phyloP scores from a whole-genome alignment of 2,113 vertebrate species.

The Motacilla alba region DNA sequence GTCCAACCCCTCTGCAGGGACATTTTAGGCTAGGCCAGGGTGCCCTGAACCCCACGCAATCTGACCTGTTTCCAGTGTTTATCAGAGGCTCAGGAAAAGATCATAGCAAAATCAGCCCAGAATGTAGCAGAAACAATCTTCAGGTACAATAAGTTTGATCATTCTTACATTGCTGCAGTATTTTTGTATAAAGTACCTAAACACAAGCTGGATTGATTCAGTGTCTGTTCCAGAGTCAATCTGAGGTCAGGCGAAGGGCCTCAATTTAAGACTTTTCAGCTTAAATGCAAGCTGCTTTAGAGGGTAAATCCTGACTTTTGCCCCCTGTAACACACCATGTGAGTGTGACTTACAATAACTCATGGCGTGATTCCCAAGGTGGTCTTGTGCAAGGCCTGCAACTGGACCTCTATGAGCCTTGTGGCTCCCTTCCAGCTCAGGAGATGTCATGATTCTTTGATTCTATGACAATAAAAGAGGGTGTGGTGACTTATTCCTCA shows the following conservation, averaged over 20 bases:
- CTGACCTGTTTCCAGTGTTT: background rate
- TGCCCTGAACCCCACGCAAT: background rate
- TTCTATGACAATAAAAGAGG: background rate
- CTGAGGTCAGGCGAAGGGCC: background rate
- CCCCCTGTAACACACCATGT: background rate
- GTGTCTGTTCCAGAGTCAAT: background rate
- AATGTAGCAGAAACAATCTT: background rate
- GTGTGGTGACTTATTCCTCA: fast-evolving
- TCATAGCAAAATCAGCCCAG: background rate
- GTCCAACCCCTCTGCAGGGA: background rate
- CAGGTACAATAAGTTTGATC: background rate
- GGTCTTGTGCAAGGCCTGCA: background rate
- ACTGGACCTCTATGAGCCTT: background rate
- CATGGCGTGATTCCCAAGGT: background rate
- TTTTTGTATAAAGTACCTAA: background rate
- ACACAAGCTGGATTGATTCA: background rate
- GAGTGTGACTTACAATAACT: background rate
- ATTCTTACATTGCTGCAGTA: background rate
- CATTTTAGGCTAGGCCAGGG: background rate
- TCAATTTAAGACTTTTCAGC: background rate
- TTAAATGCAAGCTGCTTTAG: background rate
- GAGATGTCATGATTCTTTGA: background rate
- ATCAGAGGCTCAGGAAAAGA: background rate
- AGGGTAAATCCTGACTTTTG: background rate
- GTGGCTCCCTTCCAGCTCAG: background rate